These are phyloP conservation scores for Anaspis maculata DNA, from an alignment of 2,888 invertebrate genomes.

Conservation along the genomic window DNA sequence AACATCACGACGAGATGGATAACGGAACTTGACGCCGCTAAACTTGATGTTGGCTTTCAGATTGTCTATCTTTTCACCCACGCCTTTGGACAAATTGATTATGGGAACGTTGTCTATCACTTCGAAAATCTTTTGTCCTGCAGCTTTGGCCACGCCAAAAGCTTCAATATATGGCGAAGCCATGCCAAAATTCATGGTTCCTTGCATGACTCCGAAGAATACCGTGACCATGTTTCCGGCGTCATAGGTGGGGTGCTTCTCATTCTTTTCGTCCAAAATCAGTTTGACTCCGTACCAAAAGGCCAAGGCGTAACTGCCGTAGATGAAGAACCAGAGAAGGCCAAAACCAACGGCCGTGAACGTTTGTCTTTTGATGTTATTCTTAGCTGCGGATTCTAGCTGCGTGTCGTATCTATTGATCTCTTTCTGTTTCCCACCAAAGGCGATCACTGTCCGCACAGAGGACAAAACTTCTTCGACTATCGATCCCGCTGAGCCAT, in stretches of 20 bases:
- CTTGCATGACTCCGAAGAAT: slow-evolving; percentile 70
- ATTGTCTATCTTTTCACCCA: slow-evolving; percentile 50
- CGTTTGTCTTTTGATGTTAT: slow-evolving; percentile 63
- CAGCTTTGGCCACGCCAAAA: slow-evolving; percentile 71
- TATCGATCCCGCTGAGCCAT: slow-evolving; percentile 68
- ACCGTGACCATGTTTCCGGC: slow-evolving; percentile 61
- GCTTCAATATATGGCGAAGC: slow-evolving; percentile 75
- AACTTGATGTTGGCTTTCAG: slow-evolving; percentile 64
- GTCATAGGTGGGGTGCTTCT: too few species aligned
- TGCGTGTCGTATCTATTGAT: slow-evolving; percentile 55
- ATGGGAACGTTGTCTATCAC: slow-evolving; percentile 66
- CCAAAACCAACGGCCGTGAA: slow-evolving; percentile 66
- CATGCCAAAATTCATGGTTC: slow-evolving; percentile 72
- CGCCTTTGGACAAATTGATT: slow-evolving; percentile 61
- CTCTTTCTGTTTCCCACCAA: slow-evolving; percentile 67
- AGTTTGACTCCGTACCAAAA: slow-evolving; percentile 77
- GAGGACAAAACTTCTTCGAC: slow-evolving; percentile 74
- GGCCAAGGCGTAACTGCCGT: slow-evolving; percentile 67
- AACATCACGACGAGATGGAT: slow-evolving; percentile 71
- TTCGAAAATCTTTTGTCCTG: slow-evolving; percentile 67
- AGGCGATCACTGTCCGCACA: slow-evolving; percentile 69
- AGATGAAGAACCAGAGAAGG: slow-evolving; percentile 67
- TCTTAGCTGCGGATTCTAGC: slow-evolving; percentile 52
- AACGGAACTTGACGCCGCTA: slow-evolving; percentile 65
- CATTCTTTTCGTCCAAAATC: slow-evolving; percentile 50